Conservation (phyloP, 2,888 invertebrate species). For the Drosophila eohydei region DNA sequence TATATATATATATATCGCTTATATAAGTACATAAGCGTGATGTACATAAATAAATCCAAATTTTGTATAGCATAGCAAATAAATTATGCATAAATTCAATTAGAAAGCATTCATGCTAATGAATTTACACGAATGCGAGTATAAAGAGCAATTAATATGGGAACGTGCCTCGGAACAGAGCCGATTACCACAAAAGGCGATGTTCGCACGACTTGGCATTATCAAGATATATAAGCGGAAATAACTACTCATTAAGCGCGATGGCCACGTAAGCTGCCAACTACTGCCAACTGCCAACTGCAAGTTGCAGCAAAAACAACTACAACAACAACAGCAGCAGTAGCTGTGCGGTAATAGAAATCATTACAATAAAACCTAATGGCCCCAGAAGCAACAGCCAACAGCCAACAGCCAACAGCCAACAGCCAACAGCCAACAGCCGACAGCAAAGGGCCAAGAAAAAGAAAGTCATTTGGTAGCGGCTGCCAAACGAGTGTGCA, state of each 20-base stretch:
- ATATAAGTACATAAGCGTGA: constrained; percentile 8
- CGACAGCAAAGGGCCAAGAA: constrained; percentile 51
- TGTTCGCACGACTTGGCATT: constrained; percentile 68
- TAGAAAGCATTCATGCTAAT: constrained; percentile 63
- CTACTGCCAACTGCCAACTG: constrained; percentile 40
- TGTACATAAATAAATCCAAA: constrained; percentile 40
- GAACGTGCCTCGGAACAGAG: constrained; percentile 59
- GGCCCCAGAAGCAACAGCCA: constrained; percentile 69
- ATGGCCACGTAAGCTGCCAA: constrained; percentile 74
- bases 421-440: constrained; percentile 17
- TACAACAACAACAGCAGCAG: constrained; percentile 23
- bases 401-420: constrained; percentile 40
- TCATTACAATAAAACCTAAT: constrained; percentile 79
- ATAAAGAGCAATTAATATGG: constrained; percentile 66
- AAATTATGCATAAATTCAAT: constrained; percentile 68
- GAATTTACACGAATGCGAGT: constrained; percentile 51
- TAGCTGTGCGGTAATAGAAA: constrained; percentile 73
- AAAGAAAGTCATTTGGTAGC: constrained; percentile 75
- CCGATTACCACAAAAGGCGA: constrained; percentile 57
- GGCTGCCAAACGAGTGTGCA: constrained; percentile 69
- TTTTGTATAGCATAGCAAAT: constrained; percentile 12
- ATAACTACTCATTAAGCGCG: constrained; percentile 77
- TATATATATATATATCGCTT: background rate
- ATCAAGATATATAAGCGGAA: constrained; percentile 78
- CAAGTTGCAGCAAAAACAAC: constrained; percentile 41